Conservation (phyloP, 2,113 vertebrate species). For the Hydropotes inermis region DNA sequence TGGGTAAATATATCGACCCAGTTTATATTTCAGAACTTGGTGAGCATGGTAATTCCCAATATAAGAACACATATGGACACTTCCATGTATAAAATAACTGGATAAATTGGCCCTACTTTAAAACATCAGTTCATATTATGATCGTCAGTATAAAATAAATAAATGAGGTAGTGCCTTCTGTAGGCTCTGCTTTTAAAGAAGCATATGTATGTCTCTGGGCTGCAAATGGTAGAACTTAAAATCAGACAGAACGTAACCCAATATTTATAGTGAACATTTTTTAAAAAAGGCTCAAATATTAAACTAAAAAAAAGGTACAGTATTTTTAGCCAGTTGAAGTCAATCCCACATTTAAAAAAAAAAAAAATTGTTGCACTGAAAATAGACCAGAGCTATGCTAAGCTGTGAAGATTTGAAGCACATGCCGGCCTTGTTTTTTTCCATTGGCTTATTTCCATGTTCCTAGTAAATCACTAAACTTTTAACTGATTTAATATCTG, state of each 20-base stretch:
- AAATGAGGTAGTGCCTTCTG: neutral
- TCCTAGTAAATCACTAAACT: neutral
- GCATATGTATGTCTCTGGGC: neutral
- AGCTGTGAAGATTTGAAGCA: neutral
- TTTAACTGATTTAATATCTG: neutral
- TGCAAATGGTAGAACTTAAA: neutral
- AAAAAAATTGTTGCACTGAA: neutral
- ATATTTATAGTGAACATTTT: neutral
- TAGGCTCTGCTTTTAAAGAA: neutral
- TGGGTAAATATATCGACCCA: neutral
- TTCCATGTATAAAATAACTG: neutral
- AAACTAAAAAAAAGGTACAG: neutral
- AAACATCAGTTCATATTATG: neutral
- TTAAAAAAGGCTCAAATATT: neutral
- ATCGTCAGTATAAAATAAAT: neutral
- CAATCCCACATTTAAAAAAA: neutral
- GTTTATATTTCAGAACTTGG: neutral
- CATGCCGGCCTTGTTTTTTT: neutral
- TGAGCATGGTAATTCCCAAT: neutral
- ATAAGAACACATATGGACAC: neutral
- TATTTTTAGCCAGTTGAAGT: neutral
- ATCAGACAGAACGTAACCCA: neutral
- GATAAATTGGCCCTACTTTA: neutral
- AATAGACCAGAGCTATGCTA: neutral
- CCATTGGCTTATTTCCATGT: neutral